These are phyloP conservation scores for Phengaris arion DNA, from an alignment of 2,888 invertebrate genomes.

Conservation along the genomic window DNA sequence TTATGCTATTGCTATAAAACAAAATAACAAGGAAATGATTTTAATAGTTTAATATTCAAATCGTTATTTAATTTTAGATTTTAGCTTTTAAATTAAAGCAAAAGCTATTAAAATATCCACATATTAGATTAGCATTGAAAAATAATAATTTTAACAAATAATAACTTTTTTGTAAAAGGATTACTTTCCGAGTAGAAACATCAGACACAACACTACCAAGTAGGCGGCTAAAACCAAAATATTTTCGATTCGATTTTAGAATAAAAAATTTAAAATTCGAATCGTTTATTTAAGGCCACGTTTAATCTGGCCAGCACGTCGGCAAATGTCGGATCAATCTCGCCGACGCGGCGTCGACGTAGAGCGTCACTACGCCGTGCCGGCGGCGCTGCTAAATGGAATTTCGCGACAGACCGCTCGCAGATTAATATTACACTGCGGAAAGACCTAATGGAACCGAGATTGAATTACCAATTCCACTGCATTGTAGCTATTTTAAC, in stretches of 20 bases:
- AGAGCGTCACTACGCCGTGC: slow-evolving; percentile 48
- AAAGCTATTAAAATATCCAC: not conserved
- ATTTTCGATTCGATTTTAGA: not conserved
- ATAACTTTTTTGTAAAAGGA: too few relatives aligned
- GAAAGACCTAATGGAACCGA: slow-evolving; percentile 53
- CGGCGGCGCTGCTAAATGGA: slow-evolving; percentile 59
- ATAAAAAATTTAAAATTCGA: slow-evolving; percentile 27
- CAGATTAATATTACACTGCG: slow-evolving; percentile 58
- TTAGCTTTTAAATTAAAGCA: not conserved
- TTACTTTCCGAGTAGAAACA: not conserved
- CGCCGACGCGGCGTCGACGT: slow-evolving; percentile 49
- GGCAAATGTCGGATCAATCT: slow-evolving; percentile 52
- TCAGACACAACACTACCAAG: not conserved
- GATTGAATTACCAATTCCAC: slow-evolving; percentile 59
- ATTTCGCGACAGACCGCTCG: slow-evolving; percentile 60
- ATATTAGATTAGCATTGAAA: not conserved
- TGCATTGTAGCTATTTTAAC: slow-evolving; percentile 43
- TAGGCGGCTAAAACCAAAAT: not conserved
- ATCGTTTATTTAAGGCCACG: slow-evolving; percentile 32
- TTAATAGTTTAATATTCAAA: not conserved
- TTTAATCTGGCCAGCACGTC: slow-evolving; percentile 37
- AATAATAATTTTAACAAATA: too few relatives aligned
- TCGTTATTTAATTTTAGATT: not conserved
- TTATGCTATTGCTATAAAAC: too few relatives aligned
- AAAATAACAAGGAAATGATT: not conserved